phyloP scores from a whole-genome alignment of 2,113 vertebrate genomes.

The Ammodytes marinus region DNA sequence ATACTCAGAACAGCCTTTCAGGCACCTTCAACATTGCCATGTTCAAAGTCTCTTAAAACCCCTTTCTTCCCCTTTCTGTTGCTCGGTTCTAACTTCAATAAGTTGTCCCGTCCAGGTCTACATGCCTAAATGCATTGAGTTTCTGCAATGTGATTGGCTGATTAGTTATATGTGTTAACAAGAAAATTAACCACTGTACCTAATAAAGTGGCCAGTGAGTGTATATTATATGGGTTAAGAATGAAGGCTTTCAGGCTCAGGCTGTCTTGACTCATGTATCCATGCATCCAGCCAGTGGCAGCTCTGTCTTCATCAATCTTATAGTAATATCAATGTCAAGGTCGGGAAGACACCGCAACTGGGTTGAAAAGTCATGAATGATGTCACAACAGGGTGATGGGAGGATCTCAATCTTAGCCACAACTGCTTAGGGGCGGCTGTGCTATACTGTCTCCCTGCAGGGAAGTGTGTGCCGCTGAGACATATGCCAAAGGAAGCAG shows the following conservation, averaged over 20 bases:
- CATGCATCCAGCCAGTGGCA: not conserved
- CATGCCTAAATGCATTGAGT: too few species aligned
- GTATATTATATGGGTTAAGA: too few species aligned
- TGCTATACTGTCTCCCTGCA: constrained; percentile 42
- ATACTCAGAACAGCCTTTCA: too few species aligned
- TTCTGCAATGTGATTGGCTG: too few species aligned
- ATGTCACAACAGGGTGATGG: constrained; percentile 43
- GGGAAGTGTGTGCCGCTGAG: constrained; percentile 42
- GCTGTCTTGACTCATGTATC: not conserved
- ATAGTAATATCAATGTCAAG: not conserved
- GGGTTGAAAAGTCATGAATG: constrained; percentile 48
- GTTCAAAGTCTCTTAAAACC: too few species aligned
- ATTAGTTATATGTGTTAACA: too few species aligned
- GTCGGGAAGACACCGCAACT: constrained; percentile 3
- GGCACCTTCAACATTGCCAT: too few species aligned
- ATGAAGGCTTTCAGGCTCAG: not conserved
- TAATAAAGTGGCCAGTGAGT: too few species aligned
- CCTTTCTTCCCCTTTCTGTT: too few species aligned
- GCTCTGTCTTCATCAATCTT: constrained; percentile 8
- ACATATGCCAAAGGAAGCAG: constrained; percentile 49
- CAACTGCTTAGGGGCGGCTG: constrained; percentile 24
- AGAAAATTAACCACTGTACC: too few species aligned
- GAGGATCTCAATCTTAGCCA: constrained; percentile 39
- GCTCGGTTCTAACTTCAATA: too few species aligned
- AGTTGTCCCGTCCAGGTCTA: too few species aligned